Conservation (phyloP, 2,888 invertebrate genomes). For the Protonemura montana region DNA sequence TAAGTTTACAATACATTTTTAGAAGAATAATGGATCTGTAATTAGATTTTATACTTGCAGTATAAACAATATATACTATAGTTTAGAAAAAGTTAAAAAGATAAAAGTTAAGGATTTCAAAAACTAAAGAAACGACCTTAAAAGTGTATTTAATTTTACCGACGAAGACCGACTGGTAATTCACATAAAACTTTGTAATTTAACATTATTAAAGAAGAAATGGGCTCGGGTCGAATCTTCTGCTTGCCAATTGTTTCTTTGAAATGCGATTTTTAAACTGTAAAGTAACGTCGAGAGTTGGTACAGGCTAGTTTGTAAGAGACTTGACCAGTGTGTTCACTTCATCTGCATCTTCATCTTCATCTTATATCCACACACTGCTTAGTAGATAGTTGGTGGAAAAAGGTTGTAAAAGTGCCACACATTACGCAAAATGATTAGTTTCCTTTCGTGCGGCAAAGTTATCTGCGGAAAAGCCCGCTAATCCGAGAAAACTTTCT, state of each 20-base stretch:
- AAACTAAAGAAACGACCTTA: conserved; percentile 30
- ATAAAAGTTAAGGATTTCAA: conserved; percentile 32
- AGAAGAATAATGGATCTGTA: conserved; percentile 29
- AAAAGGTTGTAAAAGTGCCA: too few relatives aligned
- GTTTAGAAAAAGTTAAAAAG: conserved; percentile 38
- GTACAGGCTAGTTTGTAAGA: too few relatives aligned
- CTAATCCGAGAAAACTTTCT: not conserved
- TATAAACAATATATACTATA: not conserved
- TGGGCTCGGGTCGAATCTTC: not conserved
- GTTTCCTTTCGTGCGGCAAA: too few relatives aligned
- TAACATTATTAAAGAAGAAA: not conserved
- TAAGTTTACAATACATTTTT: conserved; percentile 30
- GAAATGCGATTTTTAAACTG: too few relatives aligned
- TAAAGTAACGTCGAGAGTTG: too few relatives aligned
- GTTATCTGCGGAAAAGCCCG: not conserved
- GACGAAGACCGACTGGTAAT: not conserved
- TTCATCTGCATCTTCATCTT: too few relatives aligned
- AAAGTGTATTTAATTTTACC: conserved; percentile 10
- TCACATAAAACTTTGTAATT: not conserved
- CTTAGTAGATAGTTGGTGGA: too few relatives aligned
- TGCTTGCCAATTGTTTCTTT: not conserved
- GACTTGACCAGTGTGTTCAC: too few relatives aligned
- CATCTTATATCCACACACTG: too few relatives aligned
- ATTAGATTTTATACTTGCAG: conserved; percentile 31
- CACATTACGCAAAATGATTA: too few relatives aligned